A percentile compares a stretch with the other conserved stretches of the same genome.
phyloP scores from a whole-genome alignment of 2,797 vertebrate species.

The Amazonetta brasiliensis region DNA sequence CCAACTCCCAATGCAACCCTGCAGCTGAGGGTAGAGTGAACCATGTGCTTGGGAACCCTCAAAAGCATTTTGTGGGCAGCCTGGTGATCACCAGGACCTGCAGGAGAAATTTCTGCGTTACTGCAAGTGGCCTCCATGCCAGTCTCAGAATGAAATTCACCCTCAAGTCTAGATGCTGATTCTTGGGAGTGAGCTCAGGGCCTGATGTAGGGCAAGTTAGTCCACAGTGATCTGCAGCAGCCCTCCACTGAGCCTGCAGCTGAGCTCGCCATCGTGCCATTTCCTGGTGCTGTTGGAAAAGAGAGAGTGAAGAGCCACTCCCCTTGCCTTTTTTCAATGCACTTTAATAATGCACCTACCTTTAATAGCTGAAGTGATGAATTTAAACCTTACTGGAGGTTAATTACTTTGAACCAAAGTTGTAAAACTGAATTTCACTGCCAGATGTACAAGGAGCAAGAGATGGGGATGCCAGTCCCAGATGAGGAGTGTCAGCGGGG shows the following conservation, averaged over 20 bases:
- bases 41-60: rapidly evolving
- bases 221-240: background rate
- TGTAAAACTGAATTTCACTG: background rate
- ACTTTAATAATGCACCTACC: background rate
- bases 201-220: background rate
- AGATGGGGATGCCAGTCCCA: background rate
- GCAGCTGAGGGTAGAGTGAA: background rate
- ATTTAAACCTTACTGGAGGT: background rate
- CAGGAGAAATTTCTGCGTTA: background rate
- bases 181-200: background rate
- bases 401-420: background rate
- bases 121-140: background rate
- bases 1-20: background rate
- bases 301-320: background rate
- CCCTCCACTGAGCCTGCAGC: rapidly evolving
- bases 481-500: rapidly evolving
- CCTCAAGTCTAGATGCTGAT: background rate
- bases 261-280: rapidly evolving
- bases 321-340: background rate
- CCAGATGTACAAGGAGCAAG: background rate
- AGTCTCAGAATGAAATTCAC: background rate
- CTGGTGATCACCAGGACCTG: background rate
- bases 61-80: background rate
- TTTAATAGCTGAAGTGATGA: background rate
- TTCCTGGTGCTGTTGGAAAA: background rate